Evolutionary conservation across 2,797 vertebrate species (phyloP).

Genomic region (Eupleurogrammus muticus): DNA sequence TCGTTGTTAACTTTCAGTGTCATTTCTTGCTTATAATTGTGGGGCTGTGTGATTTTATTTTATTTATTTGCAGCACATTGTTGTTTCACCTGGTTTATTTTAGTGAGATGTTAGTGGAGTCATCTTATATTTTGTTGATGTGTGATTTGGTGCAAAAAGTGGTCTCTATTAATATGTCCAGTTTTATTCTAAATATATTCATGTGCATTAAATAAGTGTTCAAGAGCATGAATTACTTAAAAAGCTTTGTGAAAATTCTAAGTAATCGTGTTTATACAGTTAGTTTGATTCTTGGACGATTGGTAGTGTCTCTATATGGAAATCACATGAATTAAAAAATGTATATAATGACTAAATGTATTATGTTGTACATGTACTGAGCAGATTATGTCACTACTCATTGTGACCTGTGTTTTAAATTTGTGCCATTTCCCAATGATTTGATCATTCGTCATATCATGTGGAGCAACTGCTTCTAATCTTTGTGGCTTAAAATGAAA

Average conservation of each 20-base stretch:
- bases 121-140: background rate
- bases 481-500: background rate
- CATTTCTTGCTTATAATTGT: background rate
- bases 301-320: background rate
- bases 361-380: background rate
- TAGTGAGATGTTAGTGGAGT: conserved; percentile 8
- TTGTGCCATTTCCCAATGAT: background rate
- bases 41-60: background rate
- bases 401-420: background rate
- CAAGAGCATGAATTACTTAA: background rate
- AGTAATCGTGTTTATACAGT: background rate
- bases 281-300: background rate
- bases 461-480: background rate
- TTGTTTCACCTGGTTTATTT: background rate
- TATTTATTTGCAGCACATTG: conserved; percentile 4
- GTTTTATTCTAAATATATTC: background rate
- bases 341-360: background rate
- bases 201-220: background rate
- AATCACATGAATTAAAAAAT: background rate
- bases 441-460: background rate
- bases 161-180: background rate
- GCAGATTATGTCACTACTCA: background rate
- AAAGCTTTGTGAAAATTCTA: background rate
- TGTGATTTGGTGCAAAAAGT: background rate
- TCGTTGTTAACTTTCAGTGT: background rate